Percentiles rank a stretch among this genome's conserved stretches.
These are phyloP conservation scores for Drosophila leonis DNA, from an alignment of 2,888 invertebrate genomes.

Conservation along the genomic window DNA sequence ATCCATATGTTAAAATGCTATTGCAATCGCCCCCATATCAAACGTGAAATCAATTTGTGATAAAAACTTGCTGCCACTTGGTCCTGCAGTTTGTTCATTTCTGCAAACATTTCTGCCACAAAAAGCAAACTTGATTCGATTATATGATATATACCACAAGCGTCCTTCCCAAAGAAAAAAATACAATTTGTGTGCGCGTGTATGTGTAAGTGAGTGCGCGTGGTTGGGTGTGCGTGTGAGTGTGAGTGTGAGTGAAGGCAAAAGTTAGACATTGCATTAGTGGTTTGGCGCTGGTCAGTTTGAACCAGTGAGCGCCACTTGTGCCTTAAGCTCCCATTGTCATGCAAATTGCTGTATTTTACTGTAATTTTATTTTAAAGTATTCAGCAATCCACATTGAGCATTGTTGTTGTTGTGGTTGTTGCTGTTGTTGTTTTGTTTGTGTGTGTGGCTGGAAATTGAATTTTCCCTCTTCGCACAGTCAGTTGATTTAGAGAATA, in stretches of 20 bases:
- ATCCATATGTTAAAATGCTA: constrained; percentile 1
- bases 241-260: constrained; percentile 15
- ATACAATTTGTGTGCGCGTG: not conserved
- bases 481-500: constrained; percentile 4
- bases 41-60: constrained; percentile 30
- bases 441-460: constrained; percentile 9
- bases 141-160: constrained; percentile 49
- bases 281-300: constrained; percentile 30
- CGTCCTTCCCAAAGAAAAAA: not conserved
- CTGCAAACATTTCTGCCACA: constrained; percentile 36
- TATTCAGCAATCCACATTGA: constrained; percentile 23
- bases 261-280: constrained; percentile 51
- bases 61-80: constrained; percentile 7
- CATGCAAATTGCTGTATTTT: constrained; percentile 76
- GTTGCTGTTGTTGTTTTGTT: not conserved
- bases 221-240: not conserved
- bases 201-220: not conserved
- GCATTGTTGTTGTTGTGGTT: constrained; percentile 10
- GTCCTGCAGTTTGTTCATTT: constrained; percentile 14
- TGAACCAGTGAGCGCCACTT: constrained; percentile 24
- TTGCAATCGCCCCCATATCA: not conserved
- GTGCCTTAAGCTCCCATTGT: constrained; percentile 44
- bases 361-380: constrained; percentile 68
- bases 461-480: constrained; percentile 10
- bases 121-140: constrained; percentile 47